phyloP scores from a whole-genome alignment of 2,888 invertebrate species.

The Dioctria rufipes region DNA sequence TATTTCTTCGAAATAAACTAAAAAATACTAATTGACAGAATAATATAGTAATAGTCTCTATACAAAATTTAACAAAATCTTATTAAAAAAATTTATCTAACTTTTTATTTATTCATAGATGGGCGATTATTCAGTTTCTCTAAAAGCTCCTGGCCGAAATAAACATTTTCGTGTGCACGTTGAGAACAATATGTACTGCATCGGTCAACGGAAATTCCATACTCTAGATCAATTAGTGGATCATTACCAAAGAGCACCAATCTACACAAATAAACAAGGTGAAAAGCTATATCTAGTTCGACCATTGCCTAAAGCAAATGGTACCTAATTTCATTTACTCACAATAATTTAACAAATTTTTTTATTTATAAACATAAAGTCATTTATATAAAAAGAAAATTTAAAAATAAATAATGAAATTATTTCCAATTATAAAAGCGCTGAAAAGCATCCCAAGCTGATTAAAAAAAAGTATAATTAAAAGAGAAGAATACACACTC shows the following conservation, averaged over 20 bases:
- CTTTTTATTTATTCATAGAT: slow-evolving; percentile 76
- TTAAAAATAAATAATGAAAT: slow-evolving; percentile 33
- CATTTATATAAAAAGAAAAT: slow-evolving; percentile 10
- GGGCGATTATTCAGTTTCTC: slow-evolving; percentile 97
- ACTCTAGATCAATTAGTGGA: slow-evolving; percentile 96
- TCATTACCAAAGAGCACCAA: slow-evolving; percentile 99
- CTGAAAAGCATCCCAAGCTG: slow-evolving; percentile 16
- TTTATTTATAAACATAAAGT: slow-evolving; percentile 47
- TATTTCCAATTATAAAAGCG: slow-evolving; percentile 32
- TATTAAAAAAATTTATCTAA: slow-evolving; percentile 6
- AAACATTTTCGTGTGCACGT: slow-evolving; percentile 99
- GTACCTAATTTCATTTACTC: slow-evolving; percentile 67
- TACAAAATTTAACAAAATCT: neutral
- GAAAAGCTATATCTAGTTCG: slow-evolving; percentile 98
- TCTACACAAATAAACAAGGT: slow-evolving; percentile 97
- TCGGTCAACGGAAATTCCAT: slow-evolving; percentile 98
- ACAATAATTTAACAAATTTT: slow-evolving; percentile 29
- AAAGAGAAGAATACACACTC: neutral
- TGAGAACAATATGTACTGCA: slow-evolving; percentile 92
- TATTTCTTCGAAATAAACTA: neutral
- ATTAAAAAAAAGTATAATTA: slow-evolving; percentile 4
- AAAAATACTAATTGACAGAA: neutral
- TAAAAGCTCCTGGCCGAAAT: slow-evolving; percentile 97
- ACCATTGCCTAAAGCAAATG: slow-evolving; percentile 83
- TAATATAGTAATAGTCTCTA: too few relatives aligned